These are phyloP conservation scores for Conchocele bisecta DNA, from an alignment of 2,888 invertebrate species.

Conservation along the genomic window DNA sequence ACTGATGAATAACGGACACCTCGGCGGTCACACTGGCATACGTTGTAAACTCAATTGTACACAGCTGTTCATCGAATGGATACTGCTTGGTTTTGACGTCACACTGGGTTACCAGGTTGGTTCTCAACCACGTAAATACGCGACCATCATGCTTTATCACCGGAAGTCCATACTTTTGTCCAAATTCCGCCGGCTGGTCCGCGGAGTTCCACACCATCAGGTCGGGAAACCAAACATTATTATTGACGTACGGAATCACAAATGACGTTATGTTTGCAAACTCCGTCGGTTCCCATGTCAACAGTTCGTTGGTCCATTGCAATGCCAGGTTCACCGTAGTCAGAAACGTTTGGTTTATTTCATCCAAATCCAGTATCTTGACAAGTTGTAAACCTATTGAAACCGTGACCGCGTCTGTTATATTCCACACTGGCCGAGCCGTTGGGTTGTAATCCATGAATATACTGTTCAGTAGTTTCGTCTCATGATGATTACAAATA, in stretches of 20 bases:
- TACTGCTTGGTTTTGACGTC: constrained; percentile 35
- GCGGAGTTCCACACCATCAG: constrained; percentile 26
- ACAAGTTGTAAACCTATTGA: constrained; percentile 6
- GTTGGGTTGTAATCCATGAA: constrained; percentile 16
- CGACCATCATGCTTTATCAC: constrained; percentile 8
- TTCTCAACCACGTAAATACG: constrained; percentile 25
- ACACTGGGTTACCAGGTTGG: constrained; percentile 34
- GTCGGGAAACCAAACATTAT: constrained; percentile 38
- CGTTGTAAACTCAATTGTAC: constrained; percentile 22
- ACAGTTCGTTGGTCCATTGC: constrained; percentile 30
- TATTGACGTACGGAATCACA: constrained; percentile 17
- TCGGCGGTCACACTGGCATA: constrained; percentile 10
- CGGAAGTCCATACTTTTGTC: constrained; percentile 14
- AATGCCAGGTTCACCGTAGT: constrained; percentile 16
- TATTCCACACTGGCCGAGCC: constrained; percentile 7
- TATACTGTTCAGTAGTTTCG: background rate
- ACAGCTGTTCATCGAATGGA: constrained; percentile 39
- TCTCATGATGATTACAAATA: constrained; percentile 9
- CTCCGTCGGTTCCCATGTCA: constrained; percentile 27
- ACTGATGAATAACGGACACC: background rate
- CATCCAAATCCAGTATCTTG: constrained; percentile 29
- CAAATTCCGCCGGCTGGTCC: constrained; percentile 24
- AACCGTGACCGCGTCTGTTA: background rate
- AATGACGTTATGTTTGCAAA: constrained; percentile 12
- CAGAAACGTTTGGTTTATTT: constrained; percentile 32